Evolutionary conservation across 2,888 invertebrate genomes (phyloP), one percentile per base, ranked within the genome.

Genomic region (Belgica antarctica): DNA sequence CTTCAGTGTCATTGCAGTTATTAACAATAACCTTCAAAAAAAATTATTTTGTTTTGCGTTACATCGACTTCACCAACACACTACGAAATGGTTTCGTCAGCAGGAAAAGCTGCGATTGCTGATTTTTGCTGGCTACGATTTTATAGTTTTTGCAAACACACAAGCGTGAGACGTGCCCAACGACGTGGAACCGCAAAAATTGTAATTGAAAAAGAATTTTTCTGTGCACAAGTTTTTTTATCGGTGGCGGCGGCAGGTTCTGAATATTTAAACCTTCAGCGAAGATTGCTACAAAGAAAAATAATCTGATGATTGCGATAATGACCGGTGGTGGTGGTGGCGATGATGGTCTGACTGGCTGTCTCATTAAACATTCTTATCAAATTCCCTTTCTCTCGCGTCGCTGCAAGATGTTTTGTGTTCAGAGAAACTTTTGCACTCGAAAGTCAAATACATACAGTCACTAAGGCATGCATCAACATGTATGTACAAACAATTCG

Each of bases 1-100:
- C 59, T 5, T 68, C 68, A 68, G 19, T 68, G 68, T 68, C 68
- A 68, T 68, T 68, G 68, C 52, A 57, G 34, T 68, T 68, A 68
- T 57, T 57, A 68, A 66, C 19, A n/a, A 17, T 65, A 65, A 65
- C 65, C 65, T 65, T 65, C 46, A 65, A 17, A 25, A 24, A n/a
- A 62, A 34, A 24, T 36, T 19, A 63, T 52, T 17, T 3, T 52
- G 5, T 5, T 52, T 22, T 52, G 52, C 22, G 12, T 5, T 31
- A 46, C 46, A 17, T 12, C 15, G 46, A 46, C 17, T 46, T 46
- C 12, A 59, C 59, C 27, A 59, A 59, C 59, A 59, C 59, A 59
- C 5, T 12, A 27, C 15, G 1, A 12, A 19, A 15, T 8, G 24
- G 3, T 47, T n/a, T 47, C 47, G 15, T 47, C 19, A 52, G 4